phyloP scores from a whole-genome alignment of 2,113 vertebrate species.

The Otocyon megalotis region DNA sequence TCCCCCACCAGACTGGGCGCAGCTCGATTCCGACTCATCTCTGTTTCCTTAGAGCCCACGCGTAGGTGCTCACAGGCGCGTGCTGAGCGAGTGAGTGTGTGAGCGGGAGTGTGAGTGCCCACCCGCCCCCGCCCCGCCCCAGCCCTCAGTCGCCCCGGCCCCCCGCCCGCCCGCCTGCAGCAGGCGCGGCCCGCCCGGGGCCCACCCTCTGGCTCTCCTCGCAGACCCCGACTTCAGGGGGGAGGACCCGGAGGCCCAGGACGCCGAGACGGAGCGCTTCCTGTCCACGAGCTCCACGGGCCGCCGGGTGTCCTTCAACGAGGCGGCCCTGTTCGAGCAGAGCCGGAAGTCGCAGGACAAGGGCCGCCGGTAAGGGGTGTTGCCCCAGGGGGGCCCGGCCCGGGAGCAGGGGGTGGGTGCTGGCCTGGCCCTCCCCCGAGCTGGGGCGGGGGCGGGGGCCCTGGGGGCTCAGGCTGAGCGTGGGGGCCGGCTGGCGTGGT shows the following conservation, averaged over 20 bases:
- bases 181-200: constrained; percentile 53
- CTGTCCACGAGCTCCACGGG: constrained; percentile 92
- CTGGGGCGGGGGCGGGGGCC: not conserved
- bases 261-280: constrained; percentile 95
- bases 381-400: not conserved
- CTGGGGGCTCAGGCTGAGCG: not conserved
- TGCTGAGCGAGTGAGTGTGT: constrained; percentile 79
- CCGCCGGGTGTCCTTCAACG: constrained; percentile 97
- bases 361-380: constrained; percentile 92
- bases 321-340: constrained; percentile 96
- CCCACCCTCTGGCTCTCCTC: constrained; percentile 76
- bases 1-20: constrained; percentile 83
- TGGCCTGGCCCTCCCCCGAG: not conserved
- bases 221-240: constrained; percentile 94
- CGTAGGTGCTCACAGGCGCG: constrained; percentile 78
- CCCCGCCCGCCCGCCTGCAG: not conserved
- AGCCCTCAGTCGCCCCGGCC: not conserved
- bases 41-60: constrained; percentile 82
- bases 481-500: fast-evolving
- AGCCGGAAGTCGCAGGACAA: constrained; percentile 96
- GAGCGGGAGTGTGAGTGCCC: constrained; percentile 74
- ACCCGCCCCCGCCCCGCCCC: not conserved
- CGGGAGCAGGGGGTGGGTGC: not conserved
- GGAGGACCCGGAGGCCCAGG: constrained; percentile 94
- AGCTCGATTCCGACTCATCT: constrained; percentile 81